phyloP scores from a whole-genome alignment of 2,888 invertebrate genomes.

The Oligia latruncula region DNA sequence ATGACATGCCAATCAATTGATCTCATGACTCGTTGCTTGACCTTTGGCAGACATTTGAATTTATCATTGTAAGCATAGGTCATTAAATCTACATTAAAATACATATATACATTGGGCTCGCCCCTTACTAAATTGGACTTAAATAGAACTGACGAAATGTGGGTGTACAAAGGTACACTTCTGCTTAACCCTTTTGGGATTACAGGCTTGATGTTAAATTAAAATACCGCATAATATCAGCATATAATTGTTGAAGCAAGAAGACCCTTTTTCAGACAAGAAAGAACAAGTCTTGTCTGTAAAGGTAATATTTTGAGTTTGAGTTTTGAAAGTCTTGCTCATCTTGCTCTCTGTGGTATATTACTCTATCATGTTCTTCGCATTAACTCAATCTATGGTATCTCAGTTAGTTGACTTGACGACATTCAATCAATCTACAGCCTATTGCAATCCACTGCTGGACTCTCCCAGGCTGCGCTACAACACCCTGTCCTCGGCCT shows the following conservation, averaged over 20 bases:
- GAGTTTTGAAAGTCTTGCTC: neutral
- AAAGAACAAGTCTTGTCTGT: neutral
- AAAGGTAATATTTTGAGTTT: neutral
- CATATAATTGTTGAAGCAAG: neutral
- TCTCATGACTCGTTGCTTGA: neutral
- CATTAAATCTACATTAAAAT: neutral
- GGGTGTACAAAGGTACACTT: neutral
- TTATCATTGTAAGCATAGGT: neutral
- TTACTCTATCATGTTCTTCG: neutral
- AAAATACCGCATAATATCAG: neutral
- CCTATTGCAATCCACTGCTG: no score
- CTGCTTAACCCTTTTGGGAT: neutral
- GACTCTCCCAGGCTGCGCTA: no score
- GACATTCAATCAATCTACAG: no score
- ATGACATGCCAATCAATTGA: neutral
- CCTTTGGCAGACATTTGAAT: neutral
- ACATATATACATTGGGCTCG: neutral
- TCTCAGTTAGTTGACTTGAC: neutral
- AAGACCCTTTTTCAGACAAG: neutral
- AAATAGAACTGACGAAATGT: neutral
- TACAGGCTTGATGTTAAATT: neutral
- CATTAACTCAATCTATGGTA: no score
- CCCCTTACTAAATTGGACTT: neutral
- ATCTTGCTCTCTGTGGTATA: neutral
- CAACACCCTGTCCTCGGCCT: no score